Evolutionary conservation across 2,888 invertebrate genomes (phyloP), one percentile per base, ranked within the genome.

Genomic region (Junonia oenone): DNA sequence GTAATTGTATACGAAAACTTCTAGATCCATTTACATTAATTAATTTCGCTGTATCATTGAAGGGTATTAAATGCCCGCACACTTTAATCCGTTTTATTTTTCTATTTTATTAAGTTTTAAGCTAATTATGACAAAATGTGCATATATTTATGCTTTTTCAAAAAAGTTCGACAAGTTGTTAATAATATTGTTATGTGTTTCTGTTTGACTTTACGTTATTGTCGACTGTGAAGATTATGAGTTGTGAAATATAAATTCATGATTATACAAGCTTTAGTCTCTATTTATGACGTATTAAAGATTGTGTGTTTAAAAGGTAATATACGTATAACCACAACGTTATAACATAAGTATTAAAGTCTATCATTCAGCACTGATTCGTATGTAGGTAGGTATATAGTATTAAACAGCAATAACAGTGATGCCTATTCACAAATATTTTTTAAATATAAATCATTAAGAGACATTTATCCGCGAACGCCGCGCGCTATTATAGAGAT

Each of bases 401-500:
- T n/a, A 19, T 40, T 5, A 9, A 19, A 37, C 6, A 11, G n/a
- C 14, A 6, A 26, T 26, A 43, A 26, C 26, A 43, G 13, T 26
- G 13, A 13, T 37, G 15, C 6, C 2, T 43, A 13, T 8, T 8
- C 26, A 26, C 13, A 22, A 4, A 13, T 26, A 43, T 26, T 26
- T 26, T 43, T 43, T 43, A 17, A 53, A 58, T 63, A 67, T 59
- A 50, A 65, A 65, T 64, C 68, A 68, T 68, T 67, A 68, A 63
- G 61, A 50, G 45, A 63, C 68, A 67, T 69, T 71, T 64, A 72
- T 61, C 63, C 65, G 62, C 62, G 63, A 52, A 56, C 63, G 61
- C 61, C 61, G 61, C 47, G 57, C 66, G 59, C 65, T 58, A 68
- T 75, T 73, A 84, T 79, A 75, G 72, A 81, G 81, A 71, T 74